A percentile compares a stretch with the other conserved stretches of the same genome.
Conservation (phyloP, 2,113 vertebrate genomes). For the Penelope pileata region DNA sequence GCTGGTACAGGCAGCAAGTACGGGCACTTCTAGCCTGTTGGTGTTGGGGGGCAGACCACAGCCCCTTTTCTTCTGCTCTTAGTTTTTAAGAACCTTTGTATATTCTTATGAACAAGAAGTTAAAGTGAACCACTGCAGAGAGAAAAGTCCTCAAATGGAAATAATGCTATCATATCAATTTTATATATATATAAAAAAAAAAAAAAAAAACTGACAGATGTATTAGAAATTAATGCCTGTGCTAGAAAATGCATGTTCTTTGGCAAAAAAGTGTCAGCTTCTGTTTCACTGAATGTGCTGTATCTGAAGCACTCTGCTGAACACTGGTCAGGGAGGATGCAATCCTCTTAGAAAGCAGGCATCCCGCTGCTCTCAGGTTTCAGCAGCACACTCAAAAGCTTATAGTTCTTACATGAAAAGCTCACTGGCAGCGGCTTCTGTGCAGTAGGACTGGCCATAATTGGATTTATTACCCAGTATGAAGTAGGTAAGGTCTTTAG, state of each 20-base stretch:
- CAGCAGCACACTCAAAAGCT: neutral
- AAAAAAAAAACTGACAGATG: neutral
- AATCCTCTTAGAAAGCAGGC: neutral
- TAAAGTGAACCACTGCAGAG: neutral
- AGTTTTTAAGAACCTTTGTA: neutral
- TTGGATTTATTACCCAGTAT: constrained; percentile 16
- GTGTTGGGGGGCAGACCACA: neutral
- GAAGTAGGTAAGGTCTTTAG: neutral
- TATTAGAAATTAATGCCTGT: neutral
- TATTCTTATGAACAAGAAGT: neutral
- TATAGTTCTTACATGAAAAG: neutral
- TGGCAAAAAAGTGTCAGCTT: neutral
- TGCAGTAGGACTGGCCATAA: neutral
- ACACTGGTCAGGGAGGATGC: neutral
- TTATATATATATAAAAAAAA: neutral
- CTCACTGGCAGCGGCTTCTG: neutral
- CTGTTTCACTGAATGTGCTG: neutral
- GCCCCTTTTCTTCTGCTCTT: neutral
- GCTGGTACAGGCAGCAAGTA: neutral
- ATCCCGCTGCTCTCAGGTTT: neutral
- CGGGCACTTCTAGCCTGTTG: neutral
- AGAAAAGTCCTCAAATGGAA: neutral
- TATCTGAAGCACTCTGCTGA: neutral
- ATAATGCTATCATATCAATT: neutral
- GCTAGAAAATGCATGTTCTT: neutral